Percentiles rank a stretch among this genome's conserved stretches.
Evolutionary conservation across 2,797 vertebrate genomes (phyloP).

Genomic region (Thaleichthys pacificus): DNA sequence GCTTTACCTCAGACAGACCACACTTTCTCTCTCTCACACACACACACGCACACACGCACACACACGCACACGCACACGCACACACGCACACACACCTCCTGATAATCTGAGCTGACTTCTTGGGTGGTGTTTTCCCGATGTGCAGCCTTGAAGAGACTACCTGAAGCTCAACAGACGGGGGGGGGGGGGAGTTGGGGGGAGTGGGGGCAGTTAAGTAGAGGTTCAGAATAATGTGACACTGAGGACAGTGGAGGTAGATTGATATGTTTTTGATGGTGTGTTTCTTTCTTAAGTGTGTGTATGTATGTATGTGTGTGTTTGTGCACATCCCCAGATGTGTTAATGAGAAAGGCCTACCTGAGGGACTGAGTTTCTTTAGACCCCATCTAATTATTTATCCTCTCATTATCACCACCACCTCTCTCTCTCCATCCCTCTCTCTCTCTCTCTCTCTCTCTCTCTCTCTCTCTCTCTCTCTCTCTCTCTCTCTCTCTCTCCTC

Average conservation of each 20-base stretch:
- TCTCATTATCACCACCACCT: slow-evolving; percentile 62
- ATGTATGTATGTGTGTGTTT: slow-evolving; percentile 39
- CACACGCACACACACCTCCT: not conserved
- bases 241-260: no score
- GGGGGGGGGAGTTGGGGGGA: not conserved
- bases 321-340: slow-evolving; percentile 46
- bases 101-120: not conserved
- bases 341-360: slow-evolving; percentile 67
- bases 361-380: slow-evolving; percentile 57
- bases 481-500: no score
- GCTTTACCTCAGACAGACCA: slow-evolving; percentile 7
- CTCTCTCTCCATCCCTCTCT: slow-evolving; percentile 23
- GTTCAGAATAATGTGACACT: not conserved
- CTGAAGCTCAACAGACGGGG: not conserved
- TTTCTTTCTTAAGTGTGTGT: slow-evolving; percentile 9
- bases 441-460: slow-evolving; percentile 8
- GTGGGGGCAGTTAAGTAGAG: no score
- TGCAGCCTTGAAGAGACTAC: not conserved
- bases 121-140: no score
- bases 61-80: not conserved
- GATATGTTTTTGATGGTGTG: not conserved
- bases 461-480: no score
- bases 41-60: not conserved
- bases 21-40: not conserved
- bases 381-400: slow-evolving; percentile 68